A percentile compares a stretch with the other conserved stretches of the same genome.
phyloP scores from a whole-genome alignment of 2,113 vertebrate genomes.

The Paracanthobrama guichenoti region DNA sequence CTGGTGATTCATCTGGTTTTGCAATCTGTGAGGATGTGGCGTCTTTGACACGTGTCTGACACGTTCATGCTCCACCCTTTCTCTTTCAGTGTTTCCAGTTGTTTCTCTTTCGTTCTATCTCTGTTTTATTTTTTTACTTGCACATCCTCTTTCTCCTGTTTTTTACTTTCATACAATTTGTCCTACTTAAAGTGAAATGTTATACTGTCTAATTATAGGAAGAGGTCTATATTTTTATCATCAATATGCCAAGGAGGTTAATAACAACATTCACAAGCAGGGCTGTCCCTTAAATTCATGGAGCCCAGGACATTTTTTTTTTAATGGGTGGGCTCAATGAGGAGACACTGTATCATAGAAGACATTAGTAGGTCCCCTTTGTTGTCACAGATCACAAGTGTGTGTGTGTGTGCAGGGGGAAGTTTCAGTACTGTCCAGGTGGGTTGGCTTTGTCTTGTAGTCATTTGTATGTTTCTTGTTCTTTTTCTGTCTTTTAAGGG shows the following conservation, averaged over 20 bases:
- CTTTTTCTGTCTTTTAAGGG: neutral
- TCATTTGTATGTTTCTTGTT: neutral
- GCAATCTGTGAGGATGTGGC: neutral
- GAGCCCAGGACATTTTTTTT: neutral
- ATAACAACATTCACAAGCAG: conserved; percentile 33
- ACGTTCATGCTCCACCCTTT: neutral
- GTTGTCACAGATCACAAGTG: neutral
- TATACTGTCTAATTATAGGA: conserved; percentile 44
- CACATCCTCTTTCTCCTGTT: conserved; percentile 11
- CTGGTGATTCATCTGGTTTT: neutral
- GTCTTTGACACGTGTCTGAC: neutral
- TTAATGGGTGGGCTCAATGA: neutral
- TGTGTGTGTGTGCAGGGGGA: neutral
- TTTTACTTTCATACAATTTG: conserved; percentile 26
- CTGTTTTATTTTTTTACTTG: neutral
- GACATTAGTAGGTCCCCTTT: neutral
- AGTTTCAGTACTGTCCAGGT: neutral
- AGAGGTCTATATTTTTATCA: conserved; percentile 32
- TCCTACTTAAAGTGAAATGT: conserved; percentile 49
- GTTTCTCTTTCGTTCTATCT: neutral
- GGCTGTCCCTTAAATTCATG: neutral
- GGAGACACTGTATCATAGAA: neutral
- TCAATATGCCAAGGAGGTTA: conserved; percentile 41
- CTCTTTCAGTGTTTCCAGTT: neutral
- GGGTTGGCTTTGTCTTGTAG: neutral